Conservation (phyloP, 1,140 invertebrate genomes). For the Copidosoma floridanum region DNA sequence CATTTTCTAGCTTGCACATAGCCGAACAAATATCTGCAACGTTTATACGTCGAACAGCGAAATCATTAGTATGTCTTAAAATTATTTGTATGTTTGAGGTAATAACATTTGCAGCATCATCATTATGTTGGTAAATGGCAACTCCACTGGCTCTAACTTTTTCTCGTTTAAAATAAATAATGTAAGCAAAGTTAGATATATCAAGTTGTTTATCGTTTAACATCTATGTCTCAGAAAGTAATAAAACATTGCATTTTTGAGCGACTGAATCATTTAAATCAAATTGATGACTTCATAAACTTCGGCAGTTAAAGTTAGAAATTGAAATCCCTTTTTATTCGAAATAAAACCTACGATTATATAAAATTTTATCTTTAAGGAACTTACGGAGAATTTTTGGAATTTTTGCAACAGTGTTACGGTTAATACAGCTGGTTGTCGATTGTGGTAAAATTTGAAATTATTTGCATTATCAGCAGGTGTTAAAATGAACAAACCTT, state of each 20-base stretch:
- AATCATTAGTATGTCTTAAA: no score
- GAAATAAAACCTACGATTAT: not conserved
- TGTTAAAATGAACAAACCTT: not conserved
- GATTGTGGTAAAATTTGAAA: not conserved
- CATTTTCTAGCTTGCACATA: no score
- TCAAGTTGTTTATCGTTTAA: slow-evolving; percentile 2
- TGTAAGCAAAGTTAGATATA: slow-evolving; percentile 17
- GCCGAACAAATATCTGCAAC: no score
- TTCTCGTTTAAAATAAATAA: not conserved
- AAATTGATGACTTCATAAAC: slow-evolving; percentile 8
- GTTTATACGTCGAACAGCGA: no score
- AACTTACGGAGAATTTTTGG: not conserved
- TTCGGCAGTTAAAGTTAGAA: slow-evolving; percentile 28
- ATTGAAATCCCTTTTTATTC: slow-evolving; percentile 7
- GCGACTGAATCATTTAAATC: slow-evolving; percentile 16
- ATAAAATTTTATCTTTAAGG: not conserved
- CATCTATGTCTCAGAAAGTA: slow-evolving; percentile 24
- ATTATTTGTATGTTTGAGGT: no score
- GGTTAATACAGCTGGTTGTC: not conserved
- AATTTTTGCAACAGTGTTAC: not conserved
- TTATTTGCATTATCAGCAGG: not conserved
- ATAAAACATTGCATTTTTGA: slow-evolving; percentile 14
- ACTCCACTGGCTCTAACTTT: not conserved
- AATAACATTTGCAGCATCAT: not conserved
- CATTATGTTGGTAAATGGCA: not conserved